A percentile compares a stretch with the other conserved stretches of the same genome.
Evolutionary conservation across 2,888 invertebrate species (phyloP).

Genomic region (Epicampocera succincta): DNA sequence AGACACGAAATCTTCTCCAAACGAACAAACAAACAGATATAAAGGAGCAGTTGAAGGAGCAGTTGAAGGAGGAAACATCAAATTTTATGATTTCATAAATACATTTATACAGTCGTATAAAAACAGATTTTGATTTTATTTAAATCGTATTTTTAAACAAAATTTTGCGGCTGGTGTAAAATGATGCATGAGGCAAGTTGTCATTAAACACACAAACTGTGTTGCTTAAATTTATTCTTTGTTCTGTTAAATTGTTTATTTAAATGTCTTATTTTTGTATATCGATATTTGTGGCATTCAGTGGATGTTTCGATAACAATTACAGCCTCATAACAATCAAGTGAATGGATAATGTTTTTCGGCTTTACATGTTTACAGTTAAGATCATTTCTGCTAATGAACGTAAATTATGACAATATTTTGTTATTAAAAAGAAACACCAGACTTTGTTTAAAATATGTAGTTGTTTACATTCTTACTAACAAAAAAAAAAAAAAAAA

Average conservation of each 20-base stretch:
- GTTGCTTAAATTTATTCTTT: constrained; percentile 34
- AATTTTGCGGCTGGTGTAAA: constrained; percentile 22
- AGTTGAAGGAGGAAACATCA: constrained; percentile 80
- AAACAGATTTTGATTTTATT: constrained; percentile 20
- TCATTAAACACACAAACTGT: constrained; percentile 14
- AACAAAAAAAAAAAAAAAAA: neutral
- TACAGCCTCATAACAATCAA: constrained; percentile 58
- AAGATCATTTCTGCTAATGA: constrained; percentile 42
- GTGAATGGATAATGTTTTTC: constrained; percentile 35
- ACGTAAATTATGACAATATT: constrained; percentile 68
- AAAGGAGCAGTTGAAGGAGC: neutral
- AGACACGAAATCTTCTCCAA: neutral
- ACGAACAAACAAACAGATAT: neutral
- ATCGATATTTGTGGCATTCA: constrained; percentile 36
- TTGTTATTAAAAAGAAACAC: neutral
- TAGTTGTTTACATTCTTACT: neutral
- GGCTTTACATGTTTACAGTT: constrained; percentile 61
- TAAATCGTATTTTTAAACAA: constrained; percentile 6
- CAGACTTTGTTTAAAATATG: neutral
- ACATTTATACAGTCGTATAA: constrained; percentile 69
- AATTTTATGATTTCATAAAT: constrained; percentile 82
- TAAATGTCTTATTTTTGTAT: constrained; percentile 12
- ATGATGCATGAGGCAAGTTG: constrained; percentile 41
- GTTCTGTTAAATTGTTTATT: constrained; percentile 60
- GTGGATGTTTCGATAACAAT: constrained; percentile 56